A percentile compares a stretch with the other conserved stretches of the same genome.
phyloP scores from a whole-genome alignment of 2,888 invertebrate species.

The Gerris lacustris region DNA sequence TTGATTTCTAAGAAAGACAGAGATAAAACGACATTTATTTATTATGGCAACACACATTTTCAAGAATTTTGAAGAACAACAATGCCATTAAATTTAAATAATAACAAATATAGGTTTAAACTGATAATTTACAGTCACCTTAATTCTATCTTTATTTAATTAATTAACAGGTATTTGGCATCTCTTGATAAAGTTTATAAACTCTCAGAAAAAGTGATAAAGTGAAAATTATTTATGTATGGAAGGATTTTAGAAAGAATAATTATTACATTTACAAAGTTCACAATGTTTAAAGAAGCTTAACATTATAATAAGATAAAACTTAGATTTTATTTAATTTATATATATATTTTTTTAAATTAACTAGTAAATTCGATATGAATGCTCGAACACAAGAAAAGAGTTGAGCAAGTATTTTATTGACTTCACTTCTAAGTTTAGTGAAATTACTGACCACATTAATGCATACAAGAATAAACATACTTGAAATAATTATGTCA shows the following conservation, averaged over 20 bases:
- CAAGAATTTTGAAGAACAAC: neutral
- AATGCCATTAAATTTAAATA: neutral
- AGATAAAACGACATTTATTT: neutral
- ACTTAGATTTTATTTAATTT: slow-evolving; percentile 8
- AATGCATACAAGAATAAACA: slow-evolving; percentile 11
- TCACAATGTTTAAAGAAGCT: slow-evolving; percentile 9
- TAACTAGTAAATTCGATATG: slow-evolving; percentile 25
- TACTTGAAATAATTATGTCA: slow-evolving; percentile 11
- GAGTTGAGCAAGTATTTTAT: slow-evolving; percentile 23
- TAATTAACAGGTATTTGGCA: slow-evolving; percentile 10
- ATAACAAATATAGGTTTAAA: neutral
- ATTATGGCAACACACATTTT: slow-evolving; percentile 4
- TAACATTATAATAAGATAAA: slow-evolving; percentile 13
- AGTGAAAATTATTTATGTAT: slow-evolving; percentile 15
- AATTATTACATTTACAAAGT: slow-evolving; percentile 10
- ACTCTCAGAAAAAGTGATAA: slow-evolving; percentile 9
- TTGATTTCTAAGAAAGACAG: neutral
- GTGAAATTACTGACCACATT: slow-evolving; percentile 11
- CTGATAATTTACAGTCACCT: slow-evolving; percentile 6
- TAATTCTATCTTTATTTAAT: slow-evolving; percentile 6
- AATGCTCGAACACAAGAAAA: slow-evolving; percentile 21
- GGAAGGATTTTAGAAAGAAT: slow-evolving; percentile 10
- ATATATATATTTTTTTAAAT: slow-evolving; percentile 16
- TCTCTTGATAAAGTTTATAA: slow-evolving; percentile 4
- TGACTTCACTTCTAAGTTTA: slow-evolving; percentile 8